phyloP scores from a whole-genome alignment of 2,113 vertebrate species.

The Thamnaconus septentrionalis region DNA sequence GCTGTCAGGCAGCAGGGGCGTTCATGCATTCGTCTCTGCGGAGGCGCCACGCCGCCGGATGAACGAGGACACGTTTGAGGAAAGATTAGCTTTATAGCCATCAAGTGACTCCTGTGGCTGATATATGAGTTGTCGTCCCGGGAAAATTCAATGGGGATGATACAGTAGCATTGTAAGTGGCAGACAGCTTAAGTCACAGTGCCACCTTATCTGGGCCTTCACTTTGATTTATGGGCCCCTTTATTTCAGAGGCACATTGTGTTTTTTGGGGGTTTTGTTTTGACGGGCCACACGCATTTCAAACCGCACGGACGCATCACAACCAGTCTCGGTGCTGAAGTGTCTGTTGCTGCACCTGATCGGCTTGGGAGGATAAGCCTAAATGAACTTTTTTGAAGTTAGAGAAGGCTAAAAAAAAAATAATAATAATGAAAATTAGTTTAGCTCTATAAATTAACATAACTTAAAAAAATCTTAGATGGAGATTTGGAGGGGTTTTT shows the following conservation, averaged over 20 bases:
- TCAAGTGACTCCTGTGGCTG: not conserved
- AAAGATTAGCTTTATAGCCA: not conserved
- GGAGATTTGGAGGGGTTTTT: no score
- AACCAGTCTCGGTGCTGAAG: no score
- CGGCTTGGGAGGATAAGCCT: no score
- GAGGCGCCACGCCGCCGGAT: not conserved
- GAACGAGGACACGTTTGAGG: slow-evolving; percentile 5
- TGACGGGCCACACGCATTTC: no score
- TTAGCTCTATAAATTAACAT: no score
- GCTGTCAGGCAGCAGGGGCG: slow-evolving; percentile 9
- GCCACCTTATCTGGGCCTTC: not conserved
- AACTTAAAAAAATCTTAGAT: no score
- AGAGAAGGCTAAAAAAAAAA: no score
- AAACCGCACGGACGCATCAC: no score
- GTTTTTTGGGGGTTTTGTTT: no score
- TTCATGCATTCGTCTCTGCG: not conserved
- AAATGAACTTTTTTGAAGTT: no score
- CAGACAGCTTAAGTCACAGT: not conserved
- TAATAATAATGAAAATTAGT: no score
- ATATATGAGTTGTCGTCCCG: not conserved
- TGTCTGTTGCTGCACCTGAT: no score
- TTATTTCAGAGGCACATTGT: not conserved
- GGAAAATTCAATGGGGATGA: not conserved
- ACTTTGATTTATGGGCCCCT: not conserved
- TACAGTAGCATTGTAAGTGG: not conserved